These are phyloP conservation scores for Mormyrus iriodes DNA, from an alignment of 2,113 vertebrate genomes.

Conservation along the genomic window DNA sequence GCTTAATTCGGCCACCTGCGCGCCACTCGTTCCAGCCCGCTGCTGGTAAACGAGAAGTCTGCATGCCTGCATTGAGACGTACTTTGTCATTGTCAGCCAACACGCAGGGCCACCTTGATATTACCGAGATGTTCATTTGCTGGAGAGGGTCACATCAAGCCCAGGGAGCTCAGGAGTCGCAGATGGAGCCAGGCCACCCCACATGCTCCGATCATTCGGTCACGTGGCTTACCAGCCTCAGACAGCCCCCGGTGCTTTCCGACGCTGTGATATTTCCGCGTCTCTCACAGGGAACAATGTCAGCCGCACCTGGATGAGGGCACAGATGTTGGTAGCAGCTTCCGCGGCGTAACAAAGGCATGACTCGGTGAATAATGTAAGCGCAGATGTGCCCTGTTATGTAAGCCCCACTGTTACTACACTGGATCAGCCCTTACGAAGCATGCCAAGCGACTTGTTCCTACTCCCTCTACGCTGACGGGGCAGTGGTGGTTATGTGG, in stretches of 20 bases:
- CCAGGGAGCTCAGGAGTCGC: not conserved
- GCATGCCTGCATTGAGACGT: not conserved
- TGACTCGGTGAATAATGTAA: not conserved
- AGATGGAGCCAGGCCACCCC: not conserved
- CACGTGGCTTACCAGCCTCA: not conserved
- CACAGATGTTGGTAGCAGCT: not conserved
- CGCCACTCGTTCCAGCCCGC: not conserved
- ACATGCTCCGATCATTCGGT: not conserved
- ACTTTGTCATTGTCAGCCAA: not conserved
- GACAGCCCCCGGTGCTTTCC: not conserved
- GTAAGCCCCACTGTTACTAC: not conserved
- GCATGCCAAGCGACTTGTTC: not conserved
- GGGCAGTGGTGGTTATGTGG: not conserved
- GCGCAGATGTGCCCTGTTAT: not conserved
- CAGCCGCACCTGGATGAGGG: not conserved
- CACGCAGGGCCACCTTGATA: not conserved
- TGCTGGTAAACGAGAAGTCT: not conserved
- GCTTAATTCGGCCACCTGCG: not conserved
- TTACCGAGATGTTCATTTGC: not conserved
- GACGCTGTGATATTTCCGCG: not conserved
- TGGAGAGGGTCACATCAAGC: not conserved
- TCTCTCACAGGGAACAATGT: not conserved
- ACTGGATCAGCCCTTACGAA: not conserved
- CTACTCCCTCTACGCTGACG: not conserved
- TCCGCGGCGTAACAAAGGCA: not conserved